Evolutionary conservation across 1,140 invertebrate genomes (phyloP).

Genomic region (Cardiocondyla obscurior): DNA sequence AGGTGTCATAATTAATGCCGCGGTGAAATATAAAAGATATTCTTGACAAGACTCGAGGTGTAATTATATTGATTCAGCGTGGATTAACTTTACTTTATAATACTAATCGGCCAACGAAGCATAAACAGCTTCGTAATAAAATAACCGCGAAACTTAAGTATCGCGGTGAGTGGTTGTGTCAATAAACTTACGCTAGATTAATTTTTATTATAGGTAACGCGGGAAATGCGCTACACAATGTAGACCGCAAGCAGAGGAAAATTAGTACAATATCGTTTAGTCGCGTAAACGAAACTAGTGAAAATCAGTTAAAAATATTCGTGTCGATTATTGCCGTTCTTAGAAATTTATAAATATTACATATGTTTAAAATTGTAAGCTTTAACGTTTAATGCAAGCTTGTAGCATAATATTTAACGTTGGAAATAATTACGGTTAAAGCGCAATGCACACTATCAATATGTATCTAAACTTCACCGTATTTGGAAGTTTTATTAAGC

Average conservation of each 20-base stretch:
- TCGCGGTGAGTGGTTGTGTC: neutral
- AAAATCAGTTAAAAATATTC: neutral
- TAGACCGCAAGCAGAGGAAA: conserved; percentile 1
- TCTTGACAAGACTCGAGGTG: neutral
- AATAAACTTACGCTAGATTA: conserved; percentile 46
- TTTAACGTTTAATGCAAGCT: too few species aligned
- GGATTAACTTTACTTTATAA: conserved; percentile 19
- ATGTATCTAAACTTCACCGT: neutral
- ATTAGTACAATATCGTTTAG: conserved; percentile 29
- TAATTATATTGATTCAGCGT: conserved; percentile 32
- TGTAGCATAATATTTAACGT: neutral
- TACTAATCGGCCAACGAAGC: conserved; percentile 14
- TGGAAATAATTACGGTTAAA: neutral
- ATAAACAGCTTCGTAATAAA: conserved; percentile 36
- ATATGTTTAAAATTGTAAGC: neutral
- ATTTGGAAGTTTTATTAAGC: conserved; percentile 41
- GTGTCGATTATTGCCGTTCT: too few species aligned
- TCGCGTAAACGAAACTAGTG: neutral
- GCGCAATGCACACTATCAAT: neutral
- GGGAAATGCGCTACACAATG: neutral
- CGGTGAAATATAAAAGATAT: neutral
- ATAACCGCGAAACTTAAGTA: conserved; percentile 25
- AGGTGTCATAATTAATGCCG: neutral
- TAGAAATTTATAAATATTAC: neutral
- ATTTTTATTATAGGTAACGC: conserved; percentile 25